Conservation (phyloP, 2,888 invertebrate species). For the Drosophila falleni region DNA sequence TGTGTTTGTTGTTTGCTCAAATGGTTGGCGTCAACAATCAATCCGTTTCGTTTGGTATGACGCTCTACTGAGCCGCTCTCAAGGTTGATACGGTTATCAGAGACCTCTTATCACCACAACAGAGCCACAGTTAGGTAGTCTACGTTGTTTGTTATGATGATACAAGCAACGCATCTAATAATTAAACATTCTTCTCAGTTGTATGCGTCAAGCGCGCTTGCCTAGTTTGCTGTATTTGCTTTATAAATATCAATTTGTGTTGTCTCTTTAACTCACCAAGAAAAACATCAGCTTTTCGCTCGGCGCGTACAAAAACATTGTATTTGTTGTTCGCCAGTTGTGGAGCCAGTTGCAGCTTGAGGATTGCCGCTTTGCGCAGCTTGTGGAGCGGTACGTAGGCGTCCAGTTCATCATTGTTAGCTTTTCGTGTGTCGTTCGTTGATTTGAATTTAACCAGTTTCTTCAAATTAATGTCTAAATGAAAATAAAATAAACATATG, state of each 20-base stretch:
- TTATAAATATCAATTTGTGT: constrained; percentile 23
- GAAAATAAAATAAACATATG: constrained; percentile 10
- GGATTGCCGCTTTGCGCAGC: constrained; percentile 77
- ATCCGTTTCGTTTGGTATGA: constrained; percentile 41
- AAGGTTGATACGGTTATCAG: constrained; percentile 77
- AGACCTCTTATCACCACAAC: constrained; percentile 42
- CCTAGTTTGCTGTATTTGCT: constrained; percentile 25
- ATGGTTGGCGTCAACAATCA: constrained; percentile 56
- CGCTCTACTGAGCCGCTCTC: constrained; percentile 32
- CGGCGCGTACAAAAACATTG: constrained; percentile 82
- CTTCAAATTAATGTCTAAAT: constrained; percentile 83
- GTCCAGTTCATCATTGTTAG: constrained; percentile 75
- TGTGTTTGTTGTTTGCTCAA: constrained; percentile 17
- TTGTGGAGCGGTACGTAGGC: constrained; percentile 83
- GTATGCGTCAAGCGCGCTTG: constrained; percentile 31
- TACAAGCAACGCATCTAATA: constrained; percentile 32
- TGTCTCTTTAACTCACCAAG: constrained; percentile 71
- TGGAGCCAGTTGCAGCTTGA: constrained; percentile 81
- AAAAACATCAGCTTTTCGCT: constrained; percentile 83
- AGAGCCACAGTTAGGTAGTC: constrained; percentile 25
- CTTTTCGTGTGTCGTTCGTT: constrained; percentile 54
- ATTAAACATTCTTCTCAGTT: constrained; percentile 43
- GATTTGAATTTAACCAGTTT: constrained; percentile 82
- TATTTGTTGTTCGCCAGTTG: constrained; percentile 67
- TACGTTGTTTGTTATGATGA: constrained; percentile 10